These are phyloP conservation scores for Pemphigus obesinymphae DNA, from an alignment of 1,140 invertebrate genomes.

Conservation along the genomic window DNA sequence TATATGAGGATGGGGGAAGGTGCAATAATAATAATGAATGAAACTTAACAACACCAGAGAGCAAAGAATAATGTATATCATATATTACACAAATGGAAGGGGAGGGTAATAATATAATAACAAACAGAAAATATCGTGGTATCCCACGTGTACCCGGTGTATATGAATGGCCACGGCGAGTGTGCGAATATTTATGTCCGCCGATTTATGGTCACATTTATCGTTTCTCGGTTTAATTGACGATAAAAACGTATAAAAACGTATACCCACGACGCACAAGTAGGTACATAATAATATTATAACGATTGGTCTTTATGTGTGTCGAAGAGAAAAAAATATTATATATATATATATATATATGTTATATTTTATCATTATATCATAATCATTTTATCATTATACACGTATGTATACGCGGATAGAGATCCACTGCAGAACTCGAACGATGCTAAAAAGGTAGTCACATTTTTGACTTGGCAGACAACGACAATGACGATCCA, in stretches of 20 bases:
- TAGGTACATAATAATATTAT: no score
- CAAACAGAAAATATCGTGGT: background rate
- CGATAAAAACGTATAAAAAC: background rate
- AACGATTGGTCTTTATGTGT: background rate
- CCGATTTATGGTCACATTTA: background rate
- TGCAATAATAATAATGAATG: background rate
- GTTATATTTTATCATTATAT: no score
- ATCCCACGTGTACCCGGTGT: background rate
- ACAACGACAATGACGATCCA: no score
- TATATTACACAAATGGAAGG: background rate
- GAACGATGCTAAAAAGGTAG: no score
- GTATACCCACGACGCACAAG: background rate
- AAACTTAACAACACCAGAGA: background rate
- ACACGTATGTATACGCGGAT: background rate
- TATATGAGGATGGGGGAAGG: no score
- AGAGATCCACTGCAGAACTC: background rate
- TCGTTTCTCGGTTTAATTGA: constrained; percentile 10
- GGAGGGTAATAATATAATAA: background rate
- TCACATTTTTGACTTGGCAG: no score
- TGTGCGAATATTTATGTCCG: background rate
- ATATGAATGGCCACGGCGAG: background rate
- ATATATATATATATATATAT: no score
- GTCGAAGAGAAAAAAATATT: background rate
- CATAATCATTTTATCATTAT: no score
- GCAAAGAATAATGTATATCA: background rate